Evolutionary conservation across 2,888 invertebrate genomes (phyloP), one percentile per base, ranked within the genome.

Genomic region (Pandemis cinnamomeana): DNA sequence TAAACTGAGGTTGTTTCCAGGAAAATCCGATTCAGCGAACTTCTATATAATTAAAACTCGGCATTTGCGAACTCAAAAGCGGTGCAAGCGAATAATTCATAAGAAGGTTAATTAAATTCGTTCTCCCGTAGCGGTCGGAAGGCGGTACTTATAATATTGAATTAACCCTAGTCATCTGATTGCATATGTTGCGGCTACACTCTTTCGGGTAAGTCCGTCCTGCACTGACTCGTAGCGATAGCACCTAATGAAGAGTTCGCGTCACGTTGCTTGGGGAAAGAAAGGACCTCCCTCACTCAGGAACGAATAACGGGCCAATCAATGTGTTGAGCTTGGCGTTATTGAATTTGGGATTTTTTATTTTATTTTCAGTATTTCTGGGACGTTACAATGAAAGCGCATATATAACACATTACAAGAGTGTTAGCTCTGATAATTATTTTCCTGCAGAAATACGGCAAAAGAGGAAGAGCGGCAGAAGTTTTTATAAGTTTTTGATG

Each of bases 81-180:
- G 80, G 79, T 82, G 86, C 81, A 83, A 80, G 82, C 80, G 86
- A 88, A 88, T 89, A 87, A 88, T 86, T 89, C 85, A 87, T 85
- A 87, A 84, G 85, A 84, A 85, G 85, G 88, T 86, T 89, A 88
- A 87, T 88, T 88, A 87, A 88, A 86, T 86, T 87, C 83, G 83
- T 83, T 85, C 82, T 81, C 80, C 79, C 78, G 78, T 77, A 73
- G 81, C 79, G 80, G 83, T 81, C 75, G 78, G 77, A 80, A 82
- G 79, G 55, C 62, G 41, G 27, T 72, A 64, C 48, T 71, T 72
- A 53, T 70, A 67, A 71, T 75, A 73, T 75, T 71, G 71, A 72
- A 72, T 67, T 62, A 55, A 67, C 55, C 53, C 75, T 66, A 58
- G 58, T 27, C 27, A 27, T 58, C 58, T 58, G 51, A 71, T 71